These are phyloP conservation scores for Rousettus madagascariensis DNA, from an alignment of 2,797 vertebrate species.

Conservation along the genomic window DNA sequence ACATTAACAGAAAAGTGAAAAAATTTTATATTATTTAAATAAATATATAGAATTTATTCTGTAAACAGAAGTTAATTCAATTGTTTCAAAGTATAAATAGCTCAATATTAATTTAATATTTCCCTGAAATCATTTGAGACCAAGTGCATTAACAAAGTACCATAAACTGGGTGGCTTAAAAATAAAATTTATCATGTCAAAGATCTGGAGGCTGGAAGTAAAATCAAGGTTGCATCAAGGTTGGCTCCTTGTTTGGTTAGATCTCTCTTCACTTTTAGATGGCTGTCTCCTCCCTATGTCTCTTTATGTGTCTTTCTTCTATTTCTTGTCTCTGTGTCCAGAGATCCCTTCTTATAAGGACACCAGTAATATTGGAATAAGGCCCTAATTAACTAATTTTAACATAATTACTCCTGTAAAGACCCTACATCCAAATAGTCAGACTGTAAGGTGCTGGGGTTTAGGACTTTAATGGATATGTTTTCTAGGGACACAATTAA, in stretches of 20 bases:
- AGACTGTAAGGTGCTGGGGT: background rate
- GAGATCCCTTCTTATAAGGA: background rate
- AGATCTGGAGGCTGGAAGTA: background rate
- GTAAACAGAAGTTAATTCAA: background rate
- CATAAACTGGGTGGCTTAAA: background rate
- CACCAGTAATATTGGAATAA: background rate
- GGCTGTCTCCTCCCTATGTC: background rate
- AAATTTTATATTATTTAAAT: background rate
- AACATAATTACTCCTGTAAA: background rate
- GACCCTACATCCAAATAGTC: background rate
- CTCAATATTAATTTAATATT: background rate
- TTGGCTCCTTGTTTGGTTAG: background rate
- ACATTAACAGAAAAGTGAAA: background rate
- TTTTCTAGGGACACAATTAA: background rate
- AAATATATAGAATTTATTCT: background rate
- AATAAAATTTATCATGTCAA: background rate
- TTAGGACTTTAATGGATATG: background rate
- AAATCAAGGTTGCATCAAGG: background rate
- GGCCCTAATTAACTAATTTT: background rate
- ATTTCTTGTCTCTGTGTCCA: background rate
- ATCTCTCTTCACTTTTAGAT: background rate
- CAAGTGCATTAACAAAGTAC: background rate
- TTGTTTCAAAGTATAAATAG: background rate
- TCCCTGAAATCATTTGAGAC: background rate
- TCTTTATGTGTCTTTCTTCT: background rate